These are phyloP conservation scores for Setophaga coronata DNA, from an alignment of 2,113 vertebrate genomes.

Conservation along the genomic window DNA sequence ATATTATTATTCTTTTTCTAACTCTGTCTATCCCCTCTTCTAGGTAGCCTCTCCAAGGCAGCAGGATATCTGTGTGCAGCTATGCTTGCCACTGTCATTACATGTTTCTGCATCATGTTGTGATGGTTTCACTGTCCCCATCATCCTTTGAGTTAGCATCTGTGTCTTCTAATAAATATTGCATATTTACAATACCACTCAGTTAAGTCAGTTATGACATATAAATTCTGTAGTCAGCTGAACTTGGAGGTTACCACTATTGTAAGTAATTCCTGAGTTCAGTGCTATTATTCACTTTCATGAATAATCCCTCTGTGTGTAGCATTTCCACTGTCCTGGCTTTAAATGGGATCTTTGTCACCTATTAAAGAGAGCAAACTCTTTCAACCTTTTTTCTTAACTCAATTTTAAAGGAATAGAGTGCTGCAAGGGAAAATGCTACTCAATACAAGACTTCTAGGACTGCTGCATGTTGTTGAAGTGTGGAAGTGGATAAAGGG, in stretches of 20 bases:
- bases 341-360: slow-evolving; percentile 7
- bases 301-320: not conserved
- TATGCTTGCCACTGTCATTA: not conserved
- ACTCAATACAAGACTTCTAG: not conserved
- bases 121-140: not conserved
- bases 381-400: not conserved
- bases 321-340: not conserved
- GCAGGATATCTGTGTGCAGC: not conserved
- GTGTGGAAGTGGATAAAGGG: not conserved
- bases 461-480: not conserved
- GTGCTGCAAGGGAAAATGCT: not conserved
- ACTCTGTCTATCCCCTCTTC: not conserved
- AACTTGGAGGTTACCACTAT: not conserved
- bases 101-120: not conserved
- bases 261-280: not conserved
- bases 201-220: not conserved
- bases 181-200: not conserved
- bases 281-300: not conserved
- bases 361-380: not conserved
- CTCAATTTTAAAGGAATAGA: not conserved
- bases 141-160: not conserved
- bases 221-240: not conserved
- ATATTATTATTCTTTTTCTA: not conserved
- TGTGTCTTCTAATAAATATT: not conserved
- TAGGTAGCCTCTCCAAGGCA: not conserved